phyloP scores from a whole-genome alignment of 2,888 invertebrate species.

The Sacculina carcini region DNA sequence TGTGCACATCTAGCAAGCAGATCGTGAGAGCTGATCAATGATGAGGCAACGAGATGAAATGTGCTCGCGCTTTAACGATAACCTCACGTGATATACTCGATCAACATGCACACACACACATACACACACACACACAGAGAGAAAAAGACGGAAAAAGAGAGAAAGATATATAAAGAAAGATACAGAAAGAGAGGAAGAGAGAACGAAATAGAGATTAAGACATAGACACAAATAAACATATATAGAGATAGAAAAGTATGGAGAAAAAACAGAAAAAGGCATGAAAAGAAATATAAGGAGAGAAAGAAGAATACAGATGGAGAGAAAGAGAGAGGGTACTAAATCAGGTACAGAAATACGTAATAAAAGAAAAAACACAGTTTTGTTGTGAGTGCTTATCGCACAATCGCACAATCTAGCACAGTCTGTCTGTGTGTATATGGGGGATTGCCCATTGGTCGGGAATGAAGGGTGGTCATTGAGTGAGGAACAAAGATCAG shows the following conservation, averaged over 20 bases:
- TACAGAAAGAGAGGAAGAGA: neutral
- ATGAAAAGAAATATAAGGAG: neutral
- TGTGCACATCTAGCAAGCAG: neutral
- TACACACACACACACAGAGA: slow-evolving; percentile 1
- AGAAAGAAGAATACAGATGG: neutral
- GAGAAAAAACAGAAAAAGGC: neutral
- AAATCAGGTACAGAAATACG: neutral
- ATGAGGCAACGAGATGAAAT: neutral
- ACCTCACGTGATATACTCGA: neutral
- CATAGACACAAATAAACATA: neutral
- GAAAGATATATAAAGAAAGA: neutral
- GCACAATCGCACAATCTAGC: no score
- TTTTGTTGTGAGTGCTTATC: no score
- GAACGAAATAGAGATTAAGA: neutral
- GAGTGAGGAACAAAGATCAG: no score
- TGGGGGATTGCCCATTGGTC: no score
- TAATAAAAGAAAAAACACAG: no score
- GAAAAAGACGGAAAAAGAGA: neutral
- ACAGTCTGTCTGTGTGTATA: no score
- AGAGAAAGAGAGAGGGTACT: neutral
- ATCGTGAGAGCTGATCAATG: neutral
- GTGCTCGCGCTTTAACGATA: neutral
- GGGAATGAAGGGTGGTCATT: no score
- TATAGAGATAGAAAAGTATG: neutral
- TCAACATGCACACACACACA: neutral